Evolutionary conservation across 1,140 invertebrate genomes (phyloP), one percentile per base, ranked within the genome.

Genomic region (Drosophila orena): DNA sequence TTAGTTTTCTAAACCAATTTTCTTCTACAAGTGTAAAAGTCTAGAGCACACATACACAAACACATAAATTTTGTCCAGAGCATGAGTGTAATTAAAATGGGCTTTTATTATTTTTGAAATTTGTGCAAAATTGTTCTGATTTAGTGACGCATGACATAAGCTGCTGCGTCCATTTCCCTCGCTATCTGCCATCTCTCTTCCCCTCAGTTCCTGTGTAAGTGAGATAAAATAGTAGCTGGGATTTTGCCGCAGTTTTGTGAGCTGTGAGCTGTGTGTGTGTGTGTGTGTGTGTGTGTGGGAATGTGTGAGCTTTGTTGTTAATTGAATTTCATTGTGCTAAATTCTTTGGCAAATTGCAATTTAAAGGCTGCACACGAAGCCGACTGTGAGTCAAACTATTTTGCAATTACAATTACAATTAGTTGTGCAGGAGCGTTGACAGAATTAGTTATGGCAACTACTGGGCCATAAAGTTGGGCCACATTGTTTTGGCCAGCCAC

Each of bases 331-430:
- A 77, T 84, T 84, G 50, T 66, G 49, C 55, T 22, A 78, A 81
- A 86, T 86, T 86, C 81, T 64, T 86, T 59, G 6, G 57, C 27
- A 85, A 85, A 85, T 81, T 85, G 76, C 78, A 81, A 75, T 78
- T 75, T 56, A 68, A 80, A 30, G 49, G 52, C 40, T 44, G 37
- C 8, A 68, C 35, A 44, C 30, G 47, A 47, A 55, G 70, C 70
- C 22, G 30, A 24, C 52, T 64, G 30, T 22, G 40, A 35, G 50
- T 68, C 47, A 43, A 74, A 77, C 73, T 58, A 78, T 78, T 85
- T 81, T 60, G 37, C 65, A 81, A 81, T 81, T 88, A 72, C 74
- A 76, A 88, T 79, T 62, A 66, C 64, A 57, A 71, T 85, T 77
- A 35, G 72, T 71, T 62, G 60, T 50, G 59, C 52, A 43, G 57